These are phyloP conservation scores for Strix uralensis DNA, from an alignment of 2,113 vertebrate species.

Conservation along the genomic window DNA sequence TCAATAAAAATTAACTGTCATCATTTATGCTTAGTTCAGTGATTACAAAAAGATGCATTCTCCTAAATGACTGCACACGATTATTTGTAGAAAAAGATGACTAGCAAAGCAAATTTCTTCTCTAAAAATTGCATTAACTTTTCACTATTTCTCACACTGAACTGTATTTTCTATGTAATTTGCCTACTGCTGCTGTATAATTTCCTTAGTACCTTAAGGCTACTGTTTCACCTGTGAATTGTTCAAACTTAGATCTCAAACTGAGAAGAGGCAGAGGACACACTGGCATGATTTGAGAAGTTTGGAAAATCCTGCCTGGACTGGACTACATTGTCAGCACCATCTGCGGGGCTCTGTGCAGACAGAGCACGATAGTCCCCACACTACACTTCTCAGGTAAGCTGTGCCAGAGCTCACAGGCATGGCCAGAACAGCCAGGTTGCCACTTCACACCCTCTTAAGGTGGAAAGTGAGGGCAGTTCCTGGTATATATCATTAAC, in stretches of 20 bases:
- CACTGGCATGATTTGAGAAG: fast-evolving
- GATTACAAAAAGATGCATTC: neutral
- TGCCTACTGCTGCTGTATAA: neutral
- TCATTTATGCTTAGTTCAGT: neutral
- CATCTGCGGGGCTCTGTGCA: neutral
- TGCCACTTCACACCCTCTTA: neutral
- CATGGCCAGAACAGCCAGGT: neutral
- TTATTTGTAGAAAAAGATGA: neutral
- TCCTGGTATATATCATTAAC: neutral
- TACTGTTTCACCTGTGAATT: neutral
- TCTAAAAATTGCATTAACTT: neutral
- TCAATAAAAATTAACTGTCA: neutral
- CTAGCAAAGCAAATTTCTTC: neutral
- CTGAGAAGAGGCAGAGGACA: neutral
- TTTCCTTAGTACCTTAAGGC: neutral
- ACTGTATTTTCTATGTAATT: neutral
- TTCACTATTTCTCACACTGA: neutral
- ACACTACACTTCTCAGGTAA: neutral
- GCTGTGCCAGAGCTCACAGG: neutral
- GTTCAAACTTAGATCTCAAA: neutral
- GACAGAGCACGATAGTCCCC: neutral
- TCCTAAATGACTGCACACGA: neutral
- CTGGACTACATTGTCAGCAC: neutral
- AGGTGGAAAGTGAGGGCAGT: neutral
- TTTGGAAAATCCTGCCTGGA: neutral